A percentile compares a stretch with the other conserved stretches of the same genome.
These are phyloP conservation scores for Xanthorhoe designata DNA, from an alignment of 2,888 invertebrate species.

Conservation along the genomic window DNA sequence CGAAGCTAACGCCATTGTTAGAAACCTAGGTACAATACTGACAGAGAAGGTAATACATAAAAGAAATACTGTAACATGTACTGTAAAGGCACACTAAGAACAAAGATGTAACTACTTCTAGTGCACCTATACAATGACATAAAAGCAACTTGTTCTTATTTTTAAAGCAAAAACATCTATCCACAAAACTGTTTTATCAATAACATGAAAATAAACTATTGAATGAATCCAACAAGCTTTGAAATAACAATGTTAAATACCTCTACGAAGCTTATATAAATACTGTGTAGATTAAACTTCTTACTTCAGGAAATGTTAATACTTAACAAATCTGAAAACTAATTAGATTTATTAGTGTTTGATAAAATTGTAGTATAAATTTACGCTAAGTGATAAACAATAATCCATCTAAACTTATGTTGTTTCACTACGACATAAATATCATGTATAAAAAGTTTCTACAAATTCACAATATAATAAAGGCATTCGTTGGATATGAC, in stretches of 20 bases:
- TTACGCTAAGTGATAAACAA: conserved; percentile 60
- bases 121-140: conserved; percentile 9
- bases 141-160: conserved; percentile 38
- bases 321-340: conserved; percentile 34
- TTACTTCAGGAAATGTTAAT: conserved; percentile 40
- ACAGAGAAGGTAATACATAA: conserved; percentile 57
- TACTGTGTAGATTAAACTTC: conserved; percentile 43
- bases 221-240: conserved; percentile 79
- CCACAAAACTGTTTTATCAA: conserved; percentile 43
- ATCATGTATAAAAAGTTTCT: conserved; percentile 74
- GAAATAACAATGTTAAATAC: conserved; percentile 56
- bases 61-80: conserved; percentile 35
- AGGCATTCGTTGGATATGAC: conserved; percentile 83
- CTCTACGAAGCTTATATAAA: conserved; percentile 47
- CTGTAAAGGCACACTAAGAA: conserved; percentile 5
- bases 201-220: conserved; percentile 83
- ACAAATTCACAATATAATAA: conserved; percentile 71
- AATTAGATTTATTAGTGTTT: conserved; percentile 41
- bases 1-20: conserved; percentile 36
- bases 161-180: conserved; percentile 40
- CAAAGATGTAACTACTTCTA: not conserved
- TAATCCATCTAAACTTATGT: conserved; percentile 61
- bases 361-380: conserved; percentile 52
- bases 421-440: conserved; percentile 63
- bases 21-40: conserved; percentile 62